Conservation (phyloP, 2,888 invertebrate genomes). For the Drosophila atripex region DNA sequence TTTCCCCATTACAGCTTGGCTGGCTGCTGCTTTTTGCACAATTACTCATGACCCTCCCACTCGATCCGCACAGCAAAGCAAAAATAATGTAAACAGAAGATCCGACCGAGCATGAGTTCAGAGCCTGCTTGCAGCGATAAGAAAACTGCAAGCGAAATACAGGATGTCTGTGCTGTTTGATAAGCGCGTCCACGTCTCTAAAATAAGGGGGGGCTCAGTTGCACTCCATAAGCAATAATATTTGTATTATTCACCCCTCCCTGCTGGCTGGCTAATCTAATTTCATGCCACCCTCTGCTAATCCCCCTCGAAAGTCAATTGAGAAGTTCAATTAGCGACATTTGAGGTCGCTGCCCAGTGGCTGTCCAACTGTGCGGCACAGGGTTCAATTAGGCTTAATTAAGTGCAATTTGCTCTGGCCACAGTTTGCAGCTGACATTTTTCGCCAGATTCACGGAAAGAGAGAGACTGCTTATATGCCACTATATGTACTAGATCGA, state of each 20-base stretch:
- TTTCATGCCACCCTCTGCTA: not conserved
- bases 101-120: conserved; percentile 16
- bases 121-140: conserved; percentile 26
- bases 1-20: conserved; percentile 22
- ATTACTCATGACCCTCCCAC: conserved; percentile 27
- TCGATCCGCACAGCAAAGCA: not conserved
- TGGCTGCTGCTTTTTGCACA: conserved; percentile 11
- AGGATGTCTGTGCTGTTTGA: conserved; percentile 12
- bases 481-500: conserved; percentile 19
- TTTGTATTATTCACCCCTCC: not conserved
- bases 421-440: conserved; percentile 10
- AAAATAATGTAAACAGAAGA: conserved; percentile 10
- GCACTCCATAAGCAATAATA: not conserved
- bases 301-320: conserved; percentile 52
- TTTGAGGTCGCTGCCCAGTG: conserved; percentile 20
- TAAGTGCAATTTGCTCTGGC: conserved; percentile 65
- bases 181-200: not conserved
- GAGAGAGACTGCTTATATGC: conserved; percentile 13
- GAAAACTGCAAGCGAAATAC: conserved; percentile 14
- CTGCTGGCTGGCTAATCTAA: not conserved
- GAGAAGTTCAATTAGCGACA: conserved; percentile 64
- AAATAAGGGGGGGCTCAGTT: not conserved
- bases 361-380: conserved; percentile 56
- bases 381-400: conserved; percentile 71
- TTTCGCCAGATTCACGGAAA: conserved; percentile 17